Evolutionary conservation across 1,140 invertebrate genomes (phyloP).

Genomic region (Diorhabda sublineata): DNA sequence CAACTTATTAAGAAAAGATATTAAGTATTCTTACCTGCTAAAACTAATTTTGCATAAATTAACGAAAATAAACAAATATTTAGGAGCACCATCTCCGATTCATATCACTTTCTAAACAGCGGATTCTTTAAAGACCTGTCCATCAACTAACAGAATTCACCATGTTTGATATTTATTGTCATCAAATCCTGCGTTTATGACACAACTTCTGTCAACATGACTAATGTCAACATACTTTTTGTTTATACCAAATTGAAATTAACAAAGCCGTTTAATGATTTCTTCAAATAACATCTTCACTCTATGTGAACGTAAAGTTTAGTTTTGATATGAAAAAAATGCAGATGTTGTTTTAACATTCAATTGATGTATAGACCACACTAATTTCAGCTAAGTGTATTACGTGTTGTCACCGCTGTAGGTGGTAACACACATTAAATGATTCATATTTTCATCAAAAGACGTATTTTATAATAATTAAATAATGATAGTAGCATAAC

Average conservation of each 20-base stretch:
- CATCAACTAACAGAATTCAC: not conserved
- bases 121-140: not conserved
- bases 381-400: no score
- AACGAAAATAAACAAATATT: conserved; percentile 33
- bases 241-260: not conserved
- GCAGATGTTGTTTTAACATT: not conserved
- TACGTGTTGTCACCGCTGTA: no score
- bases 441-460: no score
- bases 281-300: not conserved
- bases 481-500: no score
- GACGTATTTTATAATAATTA: no score
- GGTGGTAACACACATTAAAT: no score
- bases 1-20: not conserved
- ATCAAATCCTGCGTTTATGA: not conserved
- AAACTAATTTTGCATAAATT: conserved; percentile 16
- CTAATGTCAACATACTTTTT: not conserved
- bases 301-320: not conserved
- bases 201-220: not conserved
- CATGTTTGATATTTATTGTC: not conserved
- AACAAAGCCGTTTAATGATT: no score
- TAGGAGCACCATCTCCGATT: conserved; percentile 28
- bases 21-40: conserved; percentile 17
- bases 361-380: no score
- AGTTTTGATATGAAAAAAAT: not conserved
- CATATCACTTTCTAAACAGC: conserved; percentile 20